phyloP scores from a whole-genome alignment of 2,888 invertebrate species.

The Volucella bombylans region DNA sequence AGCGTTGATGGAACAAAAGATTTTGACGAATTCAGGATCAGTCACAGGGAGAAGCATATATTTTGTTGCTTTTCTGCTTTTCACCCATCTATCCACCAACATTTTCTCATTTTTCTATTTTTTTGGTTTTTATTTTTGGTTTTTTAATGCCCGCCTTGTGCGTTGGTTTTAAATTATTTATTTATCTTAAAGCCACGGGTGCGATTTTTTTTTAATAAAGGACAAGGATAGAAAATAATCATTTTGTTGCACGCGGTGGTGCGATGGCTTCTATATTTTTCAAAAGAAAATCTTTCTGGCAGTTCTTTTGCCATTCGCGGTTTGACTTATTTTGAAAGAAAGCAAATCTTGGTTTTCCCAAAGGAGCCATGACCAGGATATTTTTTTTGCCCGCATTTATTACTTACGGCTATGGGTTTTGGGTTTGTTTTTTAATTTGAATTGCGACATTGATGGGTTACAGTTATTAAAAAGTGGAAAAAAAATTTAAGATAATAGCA shows the following conservation, averaged over 20 bases:
- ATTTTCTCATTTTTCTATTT: no score
- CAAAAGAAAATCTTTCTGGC: constrained; percentile 27
- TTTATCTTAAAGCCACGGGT: constrained; percentile 59
- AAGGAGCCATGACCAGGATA: constrained; percentile 37
- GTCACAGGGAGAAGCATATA: constrained; percentile 38
- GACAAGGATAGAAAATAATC: constrained; percentile 44
- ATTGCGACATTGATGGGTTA: constrained; percentile 70
- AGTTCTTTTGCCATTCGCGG: constrained; percentile 37
- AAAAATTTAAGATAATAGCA: neutral
- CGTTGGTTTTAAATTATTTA: constrained; percentile 66
- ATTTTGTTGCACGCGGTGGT: constrained; percentile 53
- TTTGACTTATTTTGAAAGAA: constrained; percentile 32
- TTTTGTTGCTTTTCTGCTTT: constrained; percentile 44
- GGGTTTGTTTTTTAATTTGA: constrained; percentile 56
- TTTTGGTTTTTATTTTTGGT: constrained; percentile 9
- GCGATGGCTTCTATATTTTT: constrained; percentile 46
- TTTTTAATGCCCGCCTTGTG: constrained; percentile 51
- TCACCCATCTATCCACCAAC: constrained; percentile 3
- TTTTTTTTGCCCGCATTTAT: constrained; percentile 15
- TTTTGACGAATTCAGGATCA: constrained; percentile 71
- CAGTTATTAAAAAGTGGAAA: constrained; percentile 35
- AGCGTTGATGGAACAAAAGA: constrained; percentile 63
- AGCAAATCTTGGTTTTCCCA: constrained; percentile 45
- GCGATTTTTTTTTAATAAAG: constrained; percentile 40
- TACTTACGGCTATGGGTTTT: constrained; percentile 32